Evolutionary conservation across 2,888 invertebrate genomes (phyloP).

Genomic region (Lottia gigantea): DNA sequence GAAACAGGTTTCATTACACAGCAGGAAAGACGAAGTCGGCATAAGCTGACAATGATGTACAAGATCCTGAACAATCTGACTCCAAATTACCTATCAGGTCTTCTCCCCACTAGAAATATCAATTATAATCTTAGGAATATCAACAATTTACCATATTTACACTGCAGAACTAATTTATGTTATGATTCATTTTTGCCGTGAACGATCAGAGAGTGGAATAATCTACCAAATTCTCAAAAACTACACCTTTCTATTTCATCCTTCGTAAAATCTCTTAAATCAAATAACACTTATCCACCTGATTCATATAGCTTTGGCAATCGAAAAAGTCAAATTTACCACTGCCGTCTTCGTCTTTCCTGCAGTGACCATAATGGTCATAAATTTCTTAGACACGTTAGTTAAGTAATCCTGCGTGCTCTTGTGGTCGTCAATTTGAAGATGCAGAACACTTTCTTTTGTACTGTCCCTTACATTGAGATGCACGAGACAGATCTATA

Average conservation of each 20-base stretch:
- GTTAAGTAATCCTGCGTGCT: not conserved
- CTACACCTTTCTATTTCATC: not conserved
- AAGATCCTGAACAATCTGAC: not conserved
- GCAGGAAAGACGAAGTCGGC: not conserved
- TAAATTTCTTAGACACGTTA: not conserved
- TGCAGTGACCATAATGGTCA: not conserved
- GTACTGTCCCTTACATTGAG: not conserved
- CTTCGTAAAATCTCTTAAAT: not conserved
- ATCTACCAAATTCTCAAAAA: not conserved
- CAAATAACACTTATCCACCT: not conserved
- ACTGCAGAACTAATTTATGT: not conserved
- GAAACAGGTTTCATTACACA: not conserved
- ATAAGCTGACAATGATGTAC: not conserved
- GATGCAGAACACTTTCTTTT: not conserved
- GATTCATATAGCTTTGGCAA: not conserved
- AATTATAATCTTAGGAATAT: not conserved
- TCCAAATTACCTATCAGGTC: not conserved
- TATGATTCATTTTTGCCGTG: not conserved
- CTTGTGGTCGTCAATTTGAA: not conserved
- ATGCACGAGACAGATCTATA: too few species aligned
- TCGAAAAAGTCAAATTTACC: not conserved
- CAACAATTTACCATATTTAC: not conserved
- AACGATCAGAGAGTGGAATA: not conserved
- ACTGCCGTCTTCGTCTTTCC: conserved; percentile 1
- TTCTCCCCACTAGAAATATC: not conserved